Base-by-base conservation (phyloP, 1,140 invertebrate genomes). In the Anoplophora glabripennis region DNA sequence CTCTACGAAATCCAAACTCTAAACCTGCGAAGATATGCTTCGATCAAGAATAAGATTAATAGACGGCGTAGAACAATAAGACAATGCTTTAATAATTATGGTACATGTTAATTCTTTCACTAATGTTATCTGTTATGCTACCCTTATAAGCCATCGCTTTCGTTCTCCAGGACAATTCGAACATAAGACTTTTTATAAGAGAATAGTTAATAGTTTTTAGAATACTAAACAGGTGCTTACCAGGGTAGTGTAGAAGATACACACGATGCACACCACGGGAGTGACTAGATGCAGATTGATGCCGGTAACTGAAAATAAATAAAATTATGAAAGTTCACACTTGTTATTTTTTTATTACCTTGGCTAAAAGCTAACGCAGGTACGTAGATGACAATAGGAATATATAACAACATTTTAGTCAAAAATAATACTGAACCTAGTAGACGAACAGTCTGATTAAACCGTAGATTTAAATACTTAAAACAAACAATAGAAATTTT, bases 381-480 rank as follows among this genome's bases (percentile, higher is more conserved):
- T 0, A 93, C 91, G 74, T 92, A 95, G 44, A 95, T 88, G 1
- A 94, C 92, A 59, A 96, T 87, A 3, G 92, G 90, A 76, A 95
- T 87, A 82, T 93, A 95, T 47, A 92, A 80, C 45, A 89, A 75
- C 79, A 82, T 80, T 75, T 82, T 85, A 18, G 83, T 75, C 1
- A 87, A 66, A 65, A 88, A 89, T n/a, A 86, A 79, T 11, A 79
- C 71, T 0, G 86, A 87, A 10, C 86, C 87, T 59, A 87, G 77
- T 17, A 84, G 73, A 15, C 87, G 79, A 4, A 87, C 80, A 1
- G 78, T 75, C 52, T 80, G 77, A 74, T 85, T 83, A 70, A 89
- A 90, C 36, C 88, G 78, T 61, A 83, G 66, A 56, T 89, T 85
- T 49, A 92, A 76, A 73, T 93, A 93, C 89, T 92, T 75, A 62